These are phyloP conservation scores for Drosophila algonquin DNA, from an alignment of 2,888 invertebrate genomes.

Conservation along the genomic window DNA sequence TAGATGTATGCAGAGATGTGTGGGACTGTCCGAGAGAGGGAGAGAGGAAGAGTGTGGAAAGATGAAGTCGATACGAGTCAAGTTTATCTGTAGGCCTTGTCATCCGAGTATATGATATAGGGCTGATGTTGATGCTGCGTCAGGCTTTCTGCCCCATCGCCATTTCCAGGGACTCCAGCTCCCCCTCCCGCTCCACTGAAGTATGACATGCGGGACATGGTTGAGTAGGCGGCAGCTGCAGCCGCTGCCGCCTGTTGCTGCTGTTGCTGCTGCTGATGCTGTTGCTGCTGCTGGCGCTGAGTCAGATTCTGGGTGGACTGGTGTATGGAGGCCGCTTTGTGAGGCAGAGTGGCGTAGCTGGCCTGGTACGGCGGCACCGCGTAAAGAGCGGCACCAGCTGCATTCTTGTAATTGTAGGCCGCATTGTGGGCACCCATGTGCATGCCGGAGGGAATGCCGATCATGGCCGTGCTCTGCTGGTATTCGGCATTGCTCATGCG, in stretches of 20 bases:
- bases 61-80: conserved; percentile 25
- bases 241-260: conserved; percentile 64
- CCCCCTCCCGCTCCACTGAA: conserved; percentile 83
- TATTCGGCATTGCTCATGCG: conserved; percentile 89
- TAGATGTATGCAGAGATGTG: conserved; percentile 15
- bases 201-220: conserved; percentile 87
- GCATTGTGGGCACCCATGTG: conserved; percentile 86
- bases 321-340: conserved; percentile 85
- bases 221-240: conserved; percentile 85
- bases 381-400: conserved; percentile 85
- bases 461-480: conserved; percentile 87
- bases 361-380: conserved; percentile 87
- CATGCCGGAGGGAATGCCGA: conserved; percentile 84
- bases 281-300: conserved; percentile 82
- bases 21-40: not conserved
- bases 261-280: conserved; percentile 40
- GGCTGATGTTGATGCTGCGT: conserved; percentile 80
- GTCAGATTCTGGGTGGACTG: conserved; percentile 82
- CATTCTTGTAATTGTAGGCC: conserved; percentile 84
- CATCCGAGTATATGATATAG: conserved; percentile 84
- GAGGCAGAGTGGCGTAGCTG: conserved; percentile 88
- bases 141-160: conserved; percentile 78
- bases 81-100: conserved; percentile 84
- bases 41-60: conserved; percentile 11
- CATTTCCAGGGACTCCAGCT: conserved; percentile 81